These are phyloP conservation scores for Tinea pellionella DNA, from an alignment of 2,888 invertebrate genomes.

Conservation along the genomic window DNA sequence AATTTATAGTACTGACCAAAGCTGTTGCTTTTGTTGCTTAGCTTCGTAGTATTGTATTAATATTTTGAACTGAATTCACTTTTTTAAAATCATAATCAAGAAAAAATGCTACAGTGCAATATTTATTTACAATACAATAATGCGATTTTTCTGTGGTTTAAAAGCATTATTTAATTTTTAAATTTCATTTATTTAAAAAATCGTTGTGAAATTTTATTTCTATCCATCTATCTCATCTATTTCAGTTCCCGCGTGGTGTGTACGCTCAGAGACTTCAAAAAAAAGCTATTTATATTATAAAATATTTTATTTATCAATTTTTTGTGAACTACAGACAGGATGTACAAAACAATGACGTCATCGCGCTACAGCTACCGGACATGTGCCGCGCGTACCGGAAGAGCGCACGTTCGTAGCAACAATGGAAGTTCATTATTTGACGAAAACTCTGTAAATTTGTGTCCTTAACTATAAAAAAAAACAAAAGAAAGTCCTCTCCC, in stretches of 20 bases:
- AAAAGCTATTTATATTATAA: not conserved
- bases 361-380: conserved; percentile 2
- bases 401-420: conserved; percentile 1
- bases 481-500: not conserved
- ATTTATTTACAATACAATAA: no score
- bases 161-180: no score
- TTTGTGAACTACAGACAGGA: not conserved
- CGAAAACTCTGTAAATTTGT: not conserved
- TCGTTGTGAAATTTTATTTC: no score
- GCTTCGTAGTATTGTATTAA: not conserved
- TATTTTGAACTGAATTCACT: not conserved
- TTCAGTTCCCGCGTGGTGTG: no score
- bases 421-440: conserved; percentile 10
- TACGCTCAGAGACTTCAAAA: no score
- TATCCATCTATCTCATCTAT: no score
- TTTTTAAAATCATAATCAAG: not conserved
- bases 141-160: no score
- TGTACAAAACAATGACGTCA: conserved; percentile 1
- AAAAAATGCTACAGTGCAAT: no score
- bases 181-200: no score
- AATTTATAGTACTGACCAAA: not conserved
- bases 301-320: not conserved
- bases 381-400: conserved; percentile 9
- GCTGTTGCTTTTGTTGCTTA: not conserved
- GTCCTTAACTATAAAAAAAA: not conserved